phyloP scores from a whole-genome alignment of 2,888 invertebrate genomes.

The Dromius quadrimaculatus region DNA sequence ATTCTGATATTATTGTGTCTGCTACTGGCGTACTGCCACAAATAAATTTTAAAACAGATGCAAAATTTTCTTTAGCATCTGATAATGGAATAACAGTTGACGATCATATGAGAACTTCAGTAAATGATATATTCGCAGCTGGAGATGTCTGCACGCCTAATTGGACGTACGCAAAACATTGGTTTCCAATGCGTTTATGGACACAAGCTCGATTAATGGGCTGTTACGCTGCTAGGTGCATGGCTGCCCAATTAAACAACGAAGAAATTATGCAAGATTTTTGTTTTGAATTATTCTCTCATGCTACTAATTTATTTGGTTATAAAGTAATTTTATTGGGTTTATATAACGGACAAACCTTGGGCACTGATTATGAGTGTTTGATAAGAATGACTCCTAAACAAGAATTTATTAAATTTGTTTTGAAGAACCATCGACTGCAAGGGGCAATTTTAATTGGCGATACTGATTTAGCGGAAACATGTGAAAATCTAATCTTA shows the following conservation, averaged over 20 bases:
- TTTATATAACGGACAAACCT: slow-evolving; percentile 91
- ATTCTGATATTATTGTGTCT: slow-evolving; percentile 93
- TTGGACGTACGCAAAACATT: slow-evolving; percentile 83
- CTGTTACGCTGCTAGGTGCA: slow-evolving; percentile 90
- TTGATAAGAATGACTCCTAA: slow-evolving; percentile 86
- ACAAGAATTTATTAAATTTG: slow-evolving; percentile 87
- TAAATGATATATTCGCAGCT: slow-evolving; percentile 88
- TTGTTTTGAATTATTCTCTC: slow-evolving; percentile 97
- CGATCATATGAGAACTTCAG: slow-evolving; percentile 85
- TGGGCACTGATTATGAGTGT: slow-evolving; percentile 85
- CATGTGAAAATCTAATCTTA: slow-evolving; percentile 96
- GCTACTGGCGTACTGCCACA: slow-evolving; percentile 93
- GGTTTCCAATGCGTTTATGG: slow-evolving; percentile 98
- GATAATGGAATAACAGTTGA: slow-evolving; percentile 92
- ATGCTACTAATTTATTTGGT: slow-evolving; percentile 95
- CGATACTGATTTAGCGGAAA: slow-evolving; percentile 97
- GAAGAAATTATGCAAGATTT: slow-evolving; percentile 87
- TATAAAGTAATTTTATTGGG: slow-evolving; percentile 93
- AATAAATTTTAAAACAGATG: slow-evolving; percentile 71
- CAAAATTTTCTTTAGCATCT: slow-evolving; percentile 68
- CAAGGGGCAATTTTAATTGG: slow-evolving; percentile 97
- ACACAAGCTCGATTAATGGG: slow-evolving; percentile 99
- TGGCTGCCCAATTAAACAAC: slow-evolving; percentile 75
- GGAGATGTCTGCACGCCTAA: slow-evolving; percentile 93
- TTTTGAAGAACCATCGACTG: slow-evolving; percentile 84